A percentile compares a stretch with the other conserved stretches of the same genome.
Conservation (phyloP, 2,888 invertebrate genomes). For the Brachylomia viminalis region DNA sequence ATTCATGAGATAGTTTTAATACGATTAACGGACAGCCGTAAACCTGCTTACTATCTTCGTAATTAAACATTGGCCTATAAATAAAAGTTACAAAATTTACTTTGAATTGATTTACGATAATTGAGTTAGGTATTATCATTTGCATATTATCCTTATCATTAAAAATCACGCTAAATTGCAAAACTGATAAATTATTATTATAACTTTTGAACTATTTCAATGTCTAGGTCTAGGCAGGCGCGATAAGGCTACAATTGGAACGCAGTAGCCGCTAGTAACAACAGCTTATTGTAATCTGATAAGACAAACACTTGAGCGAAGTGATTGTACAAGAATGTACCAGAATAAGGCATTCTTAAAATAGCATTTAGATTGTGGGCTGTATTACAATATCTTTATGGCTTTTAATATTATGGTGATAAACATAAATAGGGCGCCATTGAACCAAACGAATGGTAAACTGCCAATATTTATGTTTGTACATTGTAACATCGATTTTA, state of each 20-base stretch:
- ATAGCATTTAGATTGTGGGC: constrained; percentile 29
- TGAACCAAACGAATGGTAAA: background rate
- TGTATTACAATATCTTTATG: background rate
- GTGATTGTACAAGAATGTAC: constrained; percentile 19
- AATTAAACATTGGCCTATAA: constrained; percentile 31
- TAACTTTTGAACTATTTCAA: constrained; percentile 22
- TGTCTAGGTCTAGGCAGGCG: constrained; percentile 39
- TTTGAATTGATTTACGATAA: constrained; percentile 20
- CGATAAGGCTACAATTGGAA: constrained; percentile 29
- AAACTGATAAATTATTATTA: constrained; percentile 5
- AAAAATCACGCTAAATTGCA: background rate
- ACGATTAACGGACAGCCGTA: constrained; percentile 20
- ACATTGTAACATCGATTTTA: background rate
- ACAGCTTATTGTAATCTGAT: constrained; percentile 29
- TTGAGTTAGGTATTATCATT: background rate
- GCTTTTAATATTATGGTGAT: background rate
- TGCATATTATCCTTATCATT: constrained; percentile 12
- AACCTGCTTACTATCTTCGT: constrained; percentile 38
- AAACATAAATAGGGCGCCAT: constrained; percentile 2
- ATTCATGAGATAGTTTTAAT: constrained; percentile 28
- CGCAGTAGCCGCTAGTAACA: constrained; percentile 1
- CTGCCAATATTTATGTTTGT: too few species aligned
- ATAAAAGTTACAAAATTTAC: constrained; percentile 18
- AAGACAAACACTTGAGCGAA: constrained; percentile 19
- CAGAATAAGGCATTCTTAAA: constrained; percentile 30